Percentiles rank a stretch among this genome's conserved stretches.
Conservation (phyloP, 2,888 invertebrate species). For the Erpobdella octoculata region DNA sequence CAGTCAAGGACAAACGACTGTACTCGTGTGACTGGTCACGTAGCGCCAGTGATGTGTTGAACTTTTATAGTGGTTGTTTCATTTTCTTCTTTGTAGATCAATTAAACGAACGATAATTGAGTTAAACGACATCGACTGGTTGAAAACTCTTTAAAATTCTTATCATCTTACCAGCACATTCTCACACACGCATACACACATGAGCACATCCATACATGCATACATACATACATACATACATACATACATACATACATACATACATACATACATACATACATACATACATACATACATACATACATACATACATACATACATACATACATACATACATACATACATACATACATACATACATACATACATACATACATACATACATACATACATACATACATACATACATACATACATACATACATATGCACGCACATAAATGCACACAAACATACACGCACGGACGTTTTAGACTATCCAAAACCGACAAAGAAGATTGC, state of each 20-base stretch:
- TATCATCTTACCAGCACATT: no score
- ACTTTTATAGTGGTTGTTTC: no score
- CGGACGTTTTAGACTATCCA: no score
- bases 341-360: slow-evolving; percentile 1
- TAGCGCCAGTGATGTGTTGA: no score
- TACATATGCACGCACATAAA: not conserved
- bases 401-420: not conserved
- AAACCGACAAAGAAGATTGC: not conserved
- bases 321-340: slow-evolving; percentile 1
- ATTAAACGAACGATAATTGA: no score
- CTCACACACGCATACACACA: slow-evolving; percentile 1
- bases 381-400: slow-evolving; percentile 1
- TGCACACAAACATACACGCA: not conserved
- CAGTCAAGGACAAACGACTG: no score
- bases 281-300: slow-evolving; percentile 1
- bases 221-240: slow-evolving; percentile 1
- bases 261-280: slow-evolving; percentile 1
- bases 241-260: slow-evolving; percentile 1
- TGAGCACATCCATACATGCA: not conserved
- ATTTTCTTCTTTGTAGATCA: no score
- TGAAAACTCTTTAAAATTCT: no score
- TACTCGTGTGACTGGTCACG: no score
- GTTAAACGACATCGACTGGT: no score
- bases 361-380: slow-evolving; percentile 1
- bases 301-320: no score